A percentile compares a stretch with the other conserved stretches of the same genome.
These are phyloP conservation scores for Rhogogaster chlorosoma DNA, from an alignment of 2,888 invertebrate genomes.

Conservation along the genomic window DNA sequence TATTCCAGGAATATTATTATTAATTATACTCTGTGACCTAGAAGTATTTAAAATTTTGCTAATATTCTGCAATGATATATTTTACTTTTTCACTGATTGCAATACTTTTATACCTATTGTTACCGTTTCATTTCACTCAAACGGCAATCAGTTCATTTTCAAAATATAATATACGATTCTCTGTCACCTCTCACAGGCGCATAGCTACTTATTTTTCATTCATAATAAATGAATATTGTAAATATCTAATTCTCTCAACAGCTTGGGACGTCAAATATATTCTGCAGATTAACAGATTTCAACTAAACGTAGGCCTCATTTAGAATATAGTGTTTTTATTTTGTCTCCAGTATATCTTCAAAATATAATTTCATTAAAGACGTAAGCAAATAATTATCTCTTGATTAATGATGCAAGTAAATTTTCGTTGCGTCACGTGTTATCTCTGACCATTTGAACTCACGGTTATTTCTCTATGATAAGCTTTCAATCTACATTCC, in stretches of 20 bases:
- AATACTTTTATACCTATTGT: constrained; percentile 28
- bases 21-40: not conserved
- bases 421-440: not conserved
- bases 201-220: constrained; percentile 30
- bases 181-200: constrained; percentile 2
- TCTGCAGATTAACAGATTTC: not conserved
- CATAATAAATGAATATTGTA: constrained; percentile 2
- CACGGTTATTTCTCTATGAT: not conserved
- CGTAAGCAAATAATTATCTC: not conserved
- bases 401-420: not conserved
- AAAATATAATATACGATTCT: not conserved
- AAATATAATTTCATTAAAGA: not conserved
- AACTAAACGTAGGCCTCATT: not conserved
- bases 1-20: not conserved
- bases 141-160: constrained; percentile 4
- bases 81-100: constrained; percentile 36
- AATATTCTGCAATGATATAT: constrained; percentile 38
- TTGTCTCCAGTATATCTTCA: not conserved
- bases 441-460: not conserved
- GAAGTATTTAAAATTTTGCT: not conserved
- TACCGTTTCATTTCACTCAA: not conserved
- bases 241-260: constrained; percentile 1
- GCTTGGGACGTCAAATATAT: not conserved
- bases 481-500: constrained; percentile 38
- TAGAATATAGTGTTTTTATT: not conserved